Conservation (phyloP, 2,888 invertebrate genomes). For the Hermaeophaga mercurialis region DNA sequence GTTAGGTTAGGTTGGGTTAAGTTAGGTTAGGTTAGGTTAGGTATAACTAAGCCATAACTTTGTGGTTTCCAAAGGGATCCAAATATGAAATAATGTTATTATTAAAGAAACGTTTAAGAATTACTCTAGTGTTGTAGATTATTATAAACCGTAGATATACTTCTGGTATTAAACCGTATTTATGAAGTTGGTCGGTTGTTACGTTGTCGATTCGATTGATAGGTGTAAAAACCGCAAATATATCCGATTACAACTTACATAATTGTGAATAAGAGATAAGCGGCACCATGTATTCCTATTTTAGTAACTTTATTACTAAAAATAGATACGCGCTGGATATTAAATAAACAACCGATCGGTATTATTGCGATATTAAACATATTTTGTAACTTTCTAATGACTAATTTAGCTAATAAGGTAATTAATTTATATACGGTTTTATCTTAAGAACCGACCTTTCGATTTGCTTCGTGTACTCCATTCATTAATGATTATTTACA, state of each 20-base stretch:
- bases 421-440: neutral
- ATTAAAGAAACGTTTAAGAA: neutral
- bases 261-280: conserved; percentile 11
- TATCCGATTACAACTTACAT: conserved; percentile 16
- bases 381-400: conserved; percentile 10
- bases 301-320: conserved; percentile 21
- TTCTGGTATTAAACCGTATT: too few species aligned
- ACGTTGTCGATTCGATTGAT: neutral
- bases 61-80: too few species aligned
- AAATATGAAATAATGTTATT: neutral
- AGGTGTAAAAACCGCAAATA: conserved; percentile 18
- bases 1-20: too few species aligned
- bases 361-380: conserved; percentile 9
- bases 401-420: conserved; percentile 6
- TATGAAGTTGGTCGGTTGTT: too few species aligned
- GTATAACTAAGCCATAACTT: too few species aligned
- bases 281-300: conserved; percentile 8
- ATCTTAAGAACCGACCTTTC: too few species aligned
- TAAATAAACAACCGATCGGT: conserved; percentile 15
- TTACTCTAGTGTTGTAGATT: neutral
- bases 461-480: too few species aligned
- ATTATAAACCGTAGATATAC: too few species aligned
- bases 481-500: too few species aligned
- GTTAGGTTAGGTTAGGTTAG: too few species aligned
- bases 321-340: conserved; percentile 10